Evolutionary conservation across 2,888 invertebrate genomes (phyloP), one percentile per base, ranked within the genome.

Genomic region (Entomobrya multifasciata): DNA sequence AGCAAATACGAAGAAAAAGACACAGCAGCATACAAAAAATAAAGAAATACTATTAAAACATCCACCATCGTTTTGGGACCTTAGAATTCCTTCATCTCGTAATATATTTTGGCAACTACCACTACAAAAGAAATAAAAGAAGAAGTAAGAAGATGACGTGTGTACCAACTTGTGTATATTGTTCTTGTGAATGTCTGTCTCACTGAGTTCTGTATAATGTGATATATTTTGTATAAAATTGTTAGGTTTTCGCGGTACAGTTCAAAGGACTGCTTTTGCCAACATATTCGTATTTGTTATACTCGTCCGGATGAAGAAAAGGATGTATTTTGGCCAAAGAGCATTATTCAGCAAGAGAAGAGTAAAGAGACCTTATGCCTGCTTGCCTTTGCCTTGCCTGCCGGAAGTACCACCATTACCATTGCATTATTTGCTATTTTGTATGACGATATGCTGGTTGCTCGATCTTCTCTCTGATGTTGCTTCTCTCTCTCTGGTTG

Each of bases 41-140:
- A 67, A 41, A 44, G 65, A 67, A 62, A 74, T 30, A 55, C 20
- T 17, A 30, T 74, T 67, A 60, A n/a, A 83, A 27, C 22, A 49
- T 44, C 36, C 47, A 49, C 2, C 60, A 47, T 52, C 65, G 77
- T 55, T 52, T 67, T 84, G 83, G 77, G 77, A 84, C 76, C 77
- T 55, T 55, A 65, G 44, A 65, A 77, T 52, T 55, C 74, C 36
- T 84, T 77, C 83, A 76, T 74, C 62, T 55, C 20, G 36, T 49
- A 72, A 81, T 81, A 81, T 72, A 57, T 81, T 55, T 70, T 70
- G 81, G 82, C 60, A 74, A 55, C 11, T 70, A 27, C 36, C 44
- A 25, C 25, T 62, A 30, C 30, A 62, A 25, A n/a, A 36, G 8
- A 8, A 65, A 17, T 17, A 36, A 36, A 36, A 65, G 41, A 65